phyloP scores from a whole-genome alignment of 1,140 invertebrate species.

The Bombus cullumanus region DNA sequence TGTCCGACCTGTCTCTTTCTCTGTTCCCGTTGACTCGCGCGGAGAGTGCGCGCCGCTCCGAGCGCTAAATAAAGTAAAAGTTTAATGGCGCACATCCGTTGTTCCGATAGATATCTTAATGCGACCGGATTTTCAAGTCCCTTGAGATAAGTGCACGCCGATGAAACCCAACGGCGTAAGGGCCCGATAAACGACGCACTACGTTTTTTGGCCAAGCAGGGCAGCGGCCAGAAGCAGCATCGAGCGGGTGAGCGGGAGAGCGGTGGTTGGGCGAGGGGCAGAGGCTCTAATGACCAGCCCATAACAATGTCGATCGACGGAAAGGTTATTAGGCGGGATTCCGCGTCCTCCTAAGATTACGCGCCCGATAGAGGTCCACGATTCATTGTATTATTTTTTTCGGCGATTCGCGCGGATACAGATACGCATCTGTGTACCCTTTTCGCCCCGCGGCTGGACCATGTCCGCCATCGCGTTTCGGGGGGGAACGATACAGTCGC shows the following conservation, averaged over 20 bases:
- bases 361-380: constrained; percentile 48
- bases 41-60: constrained; percentile 37
- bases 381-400: constrained; percentile 62
- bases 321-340: constrained; percentile 66
- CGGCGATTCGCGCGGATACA: constrained; percentile 4
- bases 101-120: constrained; percentile 83
- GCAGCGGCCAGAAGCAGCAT: too few relatives aligned
- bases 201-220: constrained; percentile 56
- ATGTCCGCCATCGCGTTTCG: neutral
- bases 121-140: constrained; percentile 82
- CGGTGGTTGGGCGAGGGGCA: neutral
- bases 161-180: constrained; percentile 64
- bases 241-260: too few relatives aligned
- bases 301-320: constrained; percentile 68
- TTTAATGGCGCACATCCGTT: constrained; percentile 82
- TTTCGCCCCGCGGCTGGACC: neutral
- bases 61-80: constrained; percentile 81
- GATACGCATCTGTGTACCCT: constrained; percentile 25
- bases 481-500: constrained; percentile 2
- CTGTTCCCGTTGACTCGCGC: constrained; percentile 13
- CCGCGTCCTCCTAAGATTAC: constrained; percentile 52
- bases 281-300: constrained; percentile 61
- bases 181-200: constrained; percentile 61
- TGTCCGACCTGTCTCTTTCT: neutral
- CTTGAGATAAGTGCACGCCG: constrained; percentile 70